These are phyloP conservation scores for Pissodes strobi DNA, from an alignment of 1,140 invertebrate species.

Conservation along the genomic window DNA sequence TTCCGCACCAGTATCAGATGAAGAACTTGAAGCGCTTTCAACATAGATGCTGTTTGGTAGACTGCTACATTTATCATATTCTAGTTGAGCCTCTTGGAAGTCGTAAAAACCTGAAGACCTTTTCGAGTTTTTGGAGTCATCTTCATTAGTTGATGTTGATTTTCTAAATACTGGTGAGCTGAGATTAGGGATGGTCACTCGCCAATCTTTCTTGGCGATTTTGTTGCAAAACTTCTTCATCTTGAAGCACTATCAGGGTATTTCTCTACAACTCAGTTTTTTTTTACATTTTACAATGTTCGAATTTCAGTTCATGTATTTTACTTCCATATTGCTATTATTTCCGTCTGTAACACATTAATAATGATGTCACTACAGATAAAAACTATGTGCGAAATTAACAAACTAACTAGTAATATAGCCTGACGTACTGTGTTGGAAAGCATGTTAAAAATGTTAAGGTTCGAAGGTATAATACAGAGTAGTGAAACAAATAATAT, in stretches of 20 bases:
- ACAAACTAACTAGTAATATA: neutral
- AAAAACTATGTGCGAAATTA: neutral
- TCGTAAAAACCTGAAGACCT: slow-evolving; percentile 50
- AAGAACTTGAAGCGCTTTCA: slow-evolving; percentile 30
- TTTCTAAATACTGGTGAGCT: slow-evolving; percentile 43
- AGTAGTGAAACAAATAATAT: slow-evolving; percentile 14
- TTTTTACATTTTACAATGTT: neutral
- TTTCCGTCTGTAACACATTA: too few relatives aligned
- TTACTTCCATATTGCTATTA: too few relatives aligned
- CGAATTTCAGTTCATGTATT: too few relatives aligned
- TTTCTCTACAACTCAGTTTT: neutral
- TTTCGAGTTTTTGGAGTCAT: slow-evolving; percentile 26
- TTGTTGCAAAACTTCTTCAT: slow-evolving; percentile 54
- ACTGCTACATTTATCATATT: slow-evolving; percentile 42
- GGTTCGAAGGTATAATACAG: slow-evolving; percentile 11
- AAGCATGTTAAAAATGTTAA: too few relatives aligned
- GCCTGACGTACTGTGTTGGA: neutral
- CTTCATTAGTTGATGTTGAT: slow-evolving; percentile 36
- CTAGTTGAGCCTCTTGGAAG: slow-evolving; percentile 47
- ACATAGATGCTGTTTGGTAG: slow-evolving; percentile 44
- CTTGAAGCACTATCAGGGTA: neutral
- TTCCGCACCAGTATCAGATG: slow-evolving; percentile 36
- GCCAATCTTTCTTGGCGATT: slow-evolving; percentile 51
- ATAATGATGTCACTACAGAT: too few relatives aligned
- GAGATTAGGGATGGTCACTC: slow-evolving; percentile 50